Conservation (phyloP, 2,113 vertebrate species). For the Parus major region DNA sequence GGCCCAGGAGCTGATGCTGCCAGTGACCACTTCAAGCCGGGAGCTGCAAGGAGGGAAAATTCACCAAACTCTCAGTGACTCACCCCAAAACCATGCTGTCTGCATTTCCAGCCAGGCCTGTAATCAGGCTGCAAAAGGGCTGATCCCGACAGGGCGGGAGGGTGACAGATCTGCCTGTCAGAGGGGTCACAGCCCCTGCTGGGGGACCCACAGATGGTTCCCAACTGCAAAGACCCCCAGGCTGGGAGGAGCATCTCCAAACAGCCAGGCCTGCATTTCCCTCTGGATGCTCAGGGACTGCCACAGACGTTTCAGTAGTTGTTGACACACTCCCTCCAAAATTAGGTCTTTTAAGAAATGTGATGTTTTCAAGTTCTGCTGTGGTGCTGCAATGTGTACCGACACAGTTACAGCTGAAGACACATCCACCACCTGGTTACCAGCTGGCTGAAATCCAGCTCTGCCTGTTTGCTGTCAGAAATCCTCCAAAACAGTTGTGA, state of each 20-base stretch:
- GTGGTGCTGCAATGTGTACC: fast-evolving
- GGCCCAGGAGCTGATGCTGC: neutral
- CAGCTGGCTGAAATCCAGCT: neutral
- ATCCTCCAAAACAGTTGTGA: neutral
- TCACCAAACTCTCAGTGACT: slow-evolving; percentile 29
- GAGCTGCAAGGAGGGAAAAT: neutral
- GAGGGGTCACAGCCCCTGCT: neutral
- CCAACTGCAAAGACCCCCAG: fast-evolving
- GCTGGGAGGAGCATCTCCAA: neutral
- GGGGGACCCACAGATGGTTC: neutral
- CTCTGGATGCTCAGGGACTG: neutral
- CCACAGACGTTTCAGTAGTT: neutral
- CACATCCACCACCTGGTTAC: neutral
- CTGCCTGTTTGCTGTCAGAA: neutral
- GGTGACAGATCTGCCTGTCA: neutral
- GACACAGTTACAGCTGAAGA: neutral
- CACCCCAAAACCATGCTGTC: neutral
- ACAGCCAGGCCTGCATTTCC: neutral
- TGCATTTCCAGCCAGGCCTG: slow-evolving; percentile 33
- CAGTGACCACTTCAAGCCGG: neutral
- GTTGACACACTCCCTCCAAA: neutral
- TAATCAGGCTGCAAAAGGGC: neutral
- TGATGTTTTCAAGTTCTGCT: neutral
- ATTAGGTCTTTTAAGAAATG: neutral
- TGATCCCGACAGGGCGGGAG: neutral